Evolutionary conservation across 2,113 vertebrate genomes (phyloP), one percentile per base, ranked within the genome.

Genomic region (Herpetotheres cachinnans): DNA sequence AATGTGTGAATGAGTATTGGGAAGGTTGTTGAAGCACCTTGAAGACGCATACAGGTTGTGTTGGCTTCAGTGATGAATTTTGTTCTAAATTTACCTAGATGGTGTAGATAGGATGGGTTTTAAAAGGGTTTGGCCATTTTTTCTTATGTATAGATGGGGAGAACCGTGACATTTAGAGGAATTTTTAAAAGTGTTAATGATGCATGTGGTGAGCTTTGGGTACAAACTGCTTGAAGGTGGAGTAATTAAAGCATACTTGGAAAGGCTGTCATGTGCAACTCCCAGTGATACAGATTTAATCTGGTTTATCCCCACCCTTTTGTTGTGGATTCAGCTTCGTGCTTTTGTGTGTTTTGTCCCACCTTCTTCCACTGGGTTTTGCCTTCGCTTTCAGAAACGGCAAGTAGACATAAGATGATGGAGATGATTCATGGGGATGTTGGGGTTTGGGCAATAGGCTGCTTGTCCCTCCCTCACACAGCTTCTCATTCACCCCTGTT

Each of bases 1-100:
- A 18, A 17, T 6, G 15, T 67, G 38, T 59, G 34, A 59, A 27
- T 38, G 27, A 46, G 24, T 15, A 29, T 29, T 61, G n/a, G 29
- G 62, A 46, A 20, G 10, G 34, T 38, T 13, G 26, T 38, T 82
- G 54, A 46, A 82, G 19, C 54, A 38, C 27, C 26, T 6, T 27
- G 11, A 44, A 16, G 52, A 59, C 6, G 32, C 24, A 7, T 5
- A 11, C 1, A 0, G 20, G 6, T 18, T 73, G 44, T 2, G 0
- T 20, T 47, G 15, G 18, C 44, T 81, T 67, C 0, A 0, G 13
- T 36, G 56, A 18, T 24, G 52, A 30, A 16, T 46, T 65, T 66
- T 40, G 3, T 46, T 66, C 46, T 29, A 46, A 8, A 1, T 54
- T 80, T 67, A 46, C 16, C 9, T n/a, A 21, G 16, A 6, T 52